Evolutionary conservation across 1,140 invertebrate genomes (phyloP).

Genomic region (Drosophila malerkotliana): DNA sequence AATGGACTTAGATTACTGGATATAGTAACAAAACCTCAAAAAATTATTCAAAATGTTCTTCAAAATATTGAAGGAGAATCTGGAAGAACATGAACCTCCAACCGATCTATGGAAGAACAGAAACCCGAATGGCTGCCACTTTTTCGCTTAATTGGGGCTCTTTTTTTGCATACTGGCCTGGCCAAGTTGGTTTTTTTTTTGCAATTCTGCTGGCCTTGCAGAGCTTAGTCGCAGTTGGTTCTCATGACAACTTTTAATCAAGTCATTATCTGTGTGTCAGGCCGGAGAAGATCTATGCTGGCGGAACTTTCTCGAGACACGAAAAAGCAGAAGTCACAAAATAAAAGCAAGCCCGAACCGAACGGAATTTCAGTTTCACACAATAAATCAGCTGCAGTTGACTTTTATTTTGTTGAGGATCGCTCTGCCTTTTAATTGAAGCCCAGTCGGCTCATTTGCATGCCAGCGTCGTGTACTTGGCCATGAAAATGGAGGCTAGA

Average conservation of each 20-base stretch:
- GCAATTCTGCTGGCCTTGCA: slow-evolving; percentile 32
- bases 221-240: slow-evolving; percentile 38
- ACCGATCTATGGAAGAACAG: slow-evolving; percentile 1
- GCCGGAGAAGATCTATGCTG: slow-evolving; percentile 35
- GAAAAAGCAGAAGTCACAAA: slow-evolving; percentile 42
- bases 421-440: slow-evolving; percentile 62
- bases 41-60: too few relatives aligned
- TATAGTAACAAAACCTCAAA: too few relatives aligned
- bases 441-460: slow-evolving; percentile 64
- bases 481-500: slow-evolving; percentile 49
- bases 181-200: not conserved
- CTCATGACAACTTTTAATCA: slow-evolving; percentile 80
- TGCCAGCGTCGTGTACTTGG: slow-evolving; percentile 52
- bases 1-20: too few relatives aligned
- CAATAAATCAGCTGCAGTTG: slow-evolving; percentile 73
- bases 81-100: not conserved
- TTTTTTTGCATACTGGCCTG: slow-evolving; percentile 29
- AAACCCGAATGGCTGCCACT: slow-evolving; percentile 9
- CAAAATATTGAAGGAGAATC: too few relatives aligned
- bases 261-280: slow-evolving; percentile 74
- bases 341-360: slow-evolving; percentile 12
- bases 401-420: slow-evolving; percentile 50
- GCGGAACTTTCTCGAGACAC: slow-evolving; percentile 65
- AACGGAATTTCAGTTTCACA: slow-evolving; percentile 72
- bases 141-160: slow-evolving; percentile 67